phyloP scores from a whole-genome alignment of 2,113 vertebrate genomes.

The Scartelaos histophorus region DNA sequence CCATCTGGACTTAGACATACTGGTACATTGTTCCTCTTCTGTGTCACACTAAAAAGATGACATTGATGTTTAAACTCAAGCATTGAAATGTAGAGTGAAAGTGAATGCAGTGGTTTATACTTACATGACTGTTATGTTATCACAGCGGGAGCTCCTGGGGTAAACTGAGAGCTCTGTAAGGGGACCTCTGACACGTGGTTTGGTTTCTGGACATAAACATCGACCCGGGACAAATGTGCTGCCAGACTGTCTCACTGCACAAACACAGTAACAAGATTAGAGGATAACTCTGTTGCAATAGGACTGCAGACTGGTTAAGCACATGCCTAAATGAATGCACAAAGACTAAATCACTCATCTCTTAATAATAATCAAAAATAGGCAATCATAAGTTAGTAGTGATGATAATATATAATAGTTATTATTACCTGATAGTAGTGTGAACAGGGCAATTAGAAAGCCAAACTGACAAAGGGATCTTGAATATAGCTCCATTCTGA shows the following conservation, averaged over 20 bases:
- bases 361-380: constrained; percentile 1
- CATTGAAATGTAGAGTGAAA: constrained; percentile 10
- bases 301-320: not conserved
- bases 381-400: not conserved
- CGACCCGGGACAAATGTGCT: constrained; percentile 64
- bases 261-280: constrained; percentile 43
- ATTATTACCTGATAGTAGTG: constrained; percentile 62
- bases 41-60: constrained; percentile 67
- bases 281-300: constrained; percentile 27
- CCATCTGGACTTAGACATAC: constrained; percentile 71
- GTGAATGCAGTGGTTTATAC: constrained; percentile 33
- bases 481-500: constrained; percentile 53
- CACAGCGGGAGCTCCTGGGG: constrained; percentile 54
- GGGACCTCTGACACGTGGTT: constrained; percentile 29
- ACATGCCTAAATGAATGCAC: not conserved
- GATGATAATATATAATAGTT: no score
- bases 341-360: not conserved
- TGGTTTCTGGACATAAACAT: constrained; percentile 61
- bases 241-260: constrained; percentile 53
- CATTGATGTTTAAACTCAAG: constrained; percentile 1
- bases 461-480: constrained; percentile 33
- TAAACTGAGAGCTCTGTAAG: constrained; percentile 54
- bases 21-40: constrained; percentile 14
- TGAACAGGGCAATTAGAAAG: constrained; percentile 48
- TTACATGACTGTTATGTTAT: constrained; percentile 73